Evolutionary conservation across 2,113 vertebrate species (phyloP), one percentile per base, ranked within the genome.

Genomic region (Zingel zingel): DNA sequence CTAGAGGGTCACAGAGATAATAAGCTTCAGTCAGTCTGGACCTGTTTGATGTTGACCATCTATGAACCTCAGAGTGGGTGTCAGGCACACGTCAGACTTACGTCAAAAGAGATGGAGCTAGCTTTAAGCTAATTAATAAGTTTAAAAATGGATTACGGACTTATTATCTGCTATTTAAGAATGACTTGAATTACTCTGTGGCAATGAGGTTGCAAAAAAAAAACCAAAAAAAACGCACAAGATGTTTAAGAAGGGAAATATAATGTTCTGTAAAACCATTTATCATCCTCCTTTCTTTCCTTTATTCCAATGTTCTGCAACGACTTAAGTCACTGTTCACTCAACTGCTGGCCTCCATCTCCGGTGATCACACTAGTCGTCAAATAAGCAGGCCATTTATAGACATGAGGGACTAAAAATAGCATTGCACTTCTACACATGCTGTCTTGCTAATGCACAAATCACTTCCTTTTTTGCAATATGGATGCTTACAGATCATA

Each of bases 1-100:
- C 82, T 62, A 5, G 71, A 76, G 73, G 91, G 88, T 91, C 85
- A 78, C 43, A 43, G 53, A 76, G 85, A 93, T 95, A 94, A 94
- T 93, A 94, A 93, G 90, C 80, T 59, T 48, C 47, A 85, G 82
- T 92, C 81, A 83, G 39, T 81, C 58, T 69, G 77, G 53, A 77
- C 64, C 63, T 1, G 53, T 92, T 88, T 94, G 86, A 94, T 89
- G 82, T 87, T 57, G 77, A 85, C 85, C 85, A 90, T 78, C 79
- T 89, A 73, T 74, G 53, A 67, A 67, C 83, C 68, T 36, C 18
- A 7, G 56, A 82, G 81, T 50, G 84, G 69, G 78, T 3, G 68
- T 72, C 54, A 36, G 48, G 81, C n/a, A 47, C 48, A 75, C 27
- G 47, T 65, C 15, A n/a, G 30, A 73, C 72, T 74, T 45, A 30